Conservation (phyloP, 2,888 invertebrate genomes). For the Trichacis sp. region DNA sequence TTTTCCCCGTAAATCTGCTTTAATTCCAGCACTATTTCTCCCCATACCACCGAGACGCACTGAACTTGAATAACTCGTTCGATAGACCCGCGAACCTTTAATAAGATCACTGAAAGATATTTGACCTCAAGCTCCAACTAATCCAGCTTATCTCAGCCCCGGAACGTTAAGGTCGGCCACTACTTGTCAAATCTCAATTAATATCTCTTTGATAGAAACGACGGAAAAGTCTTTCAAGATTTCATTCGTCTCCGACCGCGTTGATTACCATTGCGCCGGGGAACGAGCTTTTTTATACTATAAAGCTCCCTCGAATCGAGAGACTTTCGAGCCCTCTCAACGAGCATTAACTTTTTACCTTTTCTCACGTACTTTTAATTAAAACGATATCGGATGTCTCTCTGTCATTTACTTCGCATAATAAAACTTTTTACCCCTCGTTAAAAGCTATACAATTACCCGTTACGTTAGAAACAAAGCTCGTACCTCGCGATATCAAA, state of each 20-base stretch:
- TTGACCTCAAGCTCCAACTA: slow-evolving; percentile 48
- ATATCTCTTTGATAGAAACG: slow-evolving; percentile 47
- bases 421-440: slow-evolving; percentile 1
- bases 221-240: slow-evolving; percentile 12
- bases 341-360: not conserved
- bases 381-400: not conserved
- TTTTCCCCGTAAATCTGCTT: slow-evolving; percentile 12
- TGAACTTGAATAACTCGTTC: slow-evolving; percentile 58
- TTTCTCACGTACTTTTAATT: slow-evolving; percentile 1
- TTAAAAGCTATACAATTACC: not conserved
- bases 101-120: slow-evolving; percentile 59
- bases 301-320: slow-evolving; percentile 11
- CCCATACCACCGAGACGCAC: slow-evolving; percentile 41
- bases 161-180: slow-evolving; percentile 36
- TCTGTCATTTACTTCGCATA: not conserved
- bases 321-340: not conserved
- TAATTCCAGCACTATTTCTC: slow-evolving; percentile 39
- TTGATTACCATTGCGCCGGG: slow-evolving; percentile 15
- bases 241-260: slow-evolving; percentile 8
- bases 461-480: not conserved
- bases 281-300: not conserved
- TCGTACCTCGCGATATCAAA: not conserved
- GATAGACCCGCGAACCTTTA: slow-evolving; percentile 55
- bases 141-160: slow-evolving; percentile 46
- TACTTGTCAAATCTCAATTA: slow-evolving; percentile 55